These are phyloP conservation scores for Mylabris sibirica DNA, from an alignment of 2,888 invertebrate species.

Conservation along the genomic window DNA sequence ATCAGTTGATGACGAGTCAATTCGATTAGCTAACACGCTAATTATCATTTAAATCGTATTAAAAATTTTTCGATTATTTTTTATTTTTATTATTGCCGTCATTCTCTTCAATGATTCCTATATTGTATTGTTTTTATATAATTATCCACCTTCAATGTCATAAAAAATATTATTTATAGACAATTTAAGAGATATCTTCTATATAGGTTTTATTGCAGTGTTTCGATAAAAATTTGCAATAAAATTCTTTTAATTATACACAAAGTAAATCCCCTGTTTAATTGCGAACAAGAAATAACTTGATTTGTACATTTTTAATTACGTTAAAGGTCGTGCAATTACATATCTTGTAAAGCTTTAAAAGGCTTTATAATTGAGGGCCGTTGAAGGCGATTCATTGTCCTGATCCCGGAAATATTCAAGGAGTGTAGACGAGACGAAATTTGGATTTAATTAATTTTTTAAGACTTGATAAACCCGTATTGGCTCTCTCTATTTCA, in stretches of 20 bases:
- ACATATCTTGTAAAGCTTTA: not conserved
- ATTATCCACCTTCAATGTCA: no score
- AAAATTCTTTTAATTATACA: not conserved
- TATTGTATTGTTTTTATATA: no score
- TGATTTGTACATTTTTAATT: not conserved
- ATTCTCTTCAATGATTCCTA: not conserved
- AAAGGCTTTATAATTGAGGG: not conserved
- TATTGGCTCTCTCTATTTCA: not conserved
- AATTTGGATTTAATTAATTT: not conserved
- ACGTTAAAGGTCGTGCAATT: not conserved
- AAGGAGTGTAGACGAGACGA: not conserved
- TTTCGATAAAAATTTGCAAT: not conserved
- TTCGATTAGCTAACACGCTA: not conserved
- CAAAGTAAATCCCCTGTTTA: no score
- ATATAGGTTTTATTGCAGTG: no score
- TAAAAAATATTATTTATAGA: no score
- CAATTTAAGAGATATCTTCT: no score
- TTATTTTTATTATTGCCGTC: not conserved
- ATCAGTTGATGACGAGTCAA: not conserved
- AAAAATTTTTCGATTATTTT: not conserved
- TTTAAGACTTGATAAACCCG: not conserved
- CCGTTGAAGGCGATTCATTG: constrained; percentile 1
- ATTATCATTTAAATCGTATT: not conserved
- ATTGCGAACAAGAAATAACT: not conserved
- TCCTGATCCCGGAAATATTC: constrained; percentile 1